Evolutionary conservation across 2,888 invertebrate species (phyloP).

Genomic region (Hedya salicella): DNA sequence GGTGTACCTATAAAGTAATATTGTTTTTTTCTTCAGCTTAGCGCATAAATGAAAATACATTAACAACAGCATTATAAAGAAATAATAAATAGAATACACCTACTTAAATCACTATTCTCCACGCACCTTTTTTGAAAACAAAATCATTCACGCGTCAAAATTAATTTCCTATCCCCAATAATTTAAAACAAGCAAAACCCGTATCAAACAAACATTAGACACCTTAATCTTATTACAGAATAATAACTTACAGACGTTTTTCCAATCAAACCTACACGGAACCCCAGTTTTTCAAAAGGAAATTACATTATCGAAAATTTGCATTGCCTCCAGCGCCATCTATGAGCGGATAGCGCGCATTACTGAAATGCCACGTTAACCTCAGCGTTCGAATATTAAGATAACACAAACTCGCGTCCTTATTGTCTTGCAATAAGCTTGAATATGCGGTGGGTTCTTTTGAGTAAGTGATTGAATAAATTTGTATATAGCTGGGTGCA

Average conservation of each 20-base stretch:
- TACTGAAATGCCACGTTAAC: conserved; percentile 57
- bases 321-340: conserved; percentile 81
- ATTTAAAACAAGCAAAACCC: conserved; percentile 54
- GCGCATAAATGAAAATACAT: too few species aligned
- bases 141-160: conserved; percentile 40
- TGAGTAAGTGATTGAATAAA: conserved; percentile 51
- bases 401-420: conserved; percentile 24
- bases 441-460: conserved; percentile 47
- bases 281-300: conserved; percentile 80
- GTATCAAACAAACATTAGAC: conserved; percentile 79
- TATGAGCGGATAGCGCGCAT: conserved; percentile 63
- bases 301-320: conserved; percentile 81
- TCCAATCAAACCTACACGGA: conserved; percentile 72
- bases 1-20: too few species aligned
- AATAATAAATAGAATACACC: not conserved
- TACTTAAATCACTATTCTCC: not conserved
- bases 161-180: conserved; percentile 57
- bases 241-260: conserved; percentile 82
- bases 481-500: conserved; percentile 60
- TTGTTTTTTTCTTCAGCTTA: too few species aligned
- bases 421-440: conserved; percentile 48
- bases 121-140: conserved; percentile 20
- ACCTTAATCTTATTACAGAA: conserved; percentile 81
- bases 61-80: too few species aligned
- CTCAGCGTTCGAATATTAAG: conserved; percentile 1